phyloP scores from a whole-genome alignment of 2,113 vertebrate genomes.

The Nipponia nippon region DNA sequence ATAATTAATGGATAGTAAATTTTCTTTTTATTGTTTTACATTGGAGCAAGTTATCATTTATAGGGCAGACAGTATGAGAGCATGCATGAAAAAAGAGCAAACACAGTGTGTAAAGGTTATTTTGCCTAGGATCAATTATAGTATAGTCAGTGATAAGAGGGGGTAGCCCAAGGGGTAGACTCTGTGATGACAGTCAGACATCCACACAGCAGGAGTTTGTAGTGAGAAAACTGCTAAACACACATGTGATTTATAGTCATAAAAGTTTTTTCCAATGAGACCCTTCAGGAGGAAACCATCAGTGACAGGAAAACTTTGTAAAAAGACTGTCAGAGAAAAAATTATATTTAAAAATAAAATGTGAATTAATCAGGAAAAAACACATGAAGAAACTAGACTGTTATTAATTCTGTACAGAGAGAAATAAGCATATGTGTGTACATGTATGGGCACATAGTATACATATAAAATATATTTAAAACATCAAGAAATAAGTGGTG shows the following conservation, averaged over 20 bases:
- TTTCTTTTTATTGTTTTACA: neutral
- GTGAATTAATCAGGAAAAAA: neutral
- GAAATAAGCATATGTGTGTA: neutral
- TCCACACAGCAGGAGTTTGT: neutral
- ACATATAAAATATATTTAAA: neutral
- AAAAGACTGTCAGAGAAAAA: neutral
- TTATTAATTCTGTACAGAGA: neutral
- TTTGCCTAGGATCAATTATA: neutral
- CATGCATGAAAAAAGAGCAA: neutral
- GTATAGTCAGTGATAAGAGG: neutral
- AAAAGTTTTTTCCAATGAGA: neutral
- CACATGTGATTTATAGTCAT: neutral
- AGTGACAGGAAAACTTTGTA: neutral
- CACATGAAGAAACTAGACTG: neutral
- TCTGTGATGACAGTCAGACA: neutral
- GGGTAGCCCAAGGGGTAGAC: neutral
- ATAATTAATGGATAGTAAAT: neutral
- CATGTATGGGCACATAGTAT: too few relatives aligned
- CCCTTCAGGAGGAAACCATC: neutral
- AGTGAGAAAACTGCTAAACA: neutral
- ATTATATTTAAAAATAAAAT: neutral
- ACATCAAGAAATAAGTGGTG: fast-evolving
- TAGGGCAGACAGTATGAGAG: neutral
- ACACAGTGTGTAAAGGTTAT: neutral
- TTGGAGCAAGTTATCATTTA: neutral